These are phyloP conservation scores for Torymus aiolomorphi DNA, from an alignment of 2,888 invertebrate species.

Conservation along the genomic window DNA sequence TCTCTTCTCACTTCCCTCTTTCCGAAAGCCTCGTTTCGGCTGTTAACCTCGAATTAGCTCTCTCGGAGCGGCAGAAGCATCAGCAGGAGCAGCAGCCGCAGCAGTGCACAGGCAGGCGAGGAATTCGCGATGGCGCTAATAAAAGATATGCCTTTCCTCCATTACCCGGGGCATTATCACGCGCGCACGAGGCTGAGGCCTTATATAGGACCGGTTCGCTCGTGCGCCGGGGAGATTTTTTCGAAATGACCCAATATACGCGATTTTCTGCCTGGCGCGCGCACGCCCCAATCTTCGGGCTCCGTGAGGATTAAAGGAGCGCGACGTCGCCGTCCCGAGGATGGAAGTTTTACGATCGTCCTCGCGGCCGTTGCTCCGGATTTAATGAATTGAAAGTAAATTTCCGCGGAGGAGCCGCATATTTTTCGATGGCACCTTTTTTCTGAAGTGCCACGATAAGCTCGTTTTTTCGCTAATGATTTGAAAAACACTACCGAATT, in stretches of 20 bases:
- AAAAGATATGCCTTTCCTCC: slow-evolving; percentile 55
- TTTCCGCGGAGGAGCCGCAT: not conserved
- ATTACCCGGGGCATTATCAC: slow-evolving; percentile 48
- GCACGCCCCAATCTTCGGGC: slow-evolving; percentile 28
- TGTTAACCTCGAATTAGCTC: slow-evolving; percentile 65
- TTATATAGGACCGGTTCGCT: slow-evolving; percentile 46
- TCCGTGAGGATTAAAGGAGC: slow-evolving; percentile 34
- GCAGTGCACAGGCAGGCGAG: slow-evolving; percentile 48
- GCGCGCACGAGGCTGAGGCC: not conserved
- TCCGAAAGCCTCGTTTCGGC: slow-evolving; percentile 37
- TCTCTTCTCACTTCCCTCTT: too few species aligned
- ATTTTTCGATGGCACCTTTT: not conserved
- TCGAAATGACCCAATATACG: slow-evolving; percentile 49
- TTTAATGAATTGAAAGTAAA: slow-evolving; percentile 47
- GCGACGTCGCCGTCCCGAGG: not conserved
- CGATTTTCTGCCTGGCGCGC: slow-evolving; percentile 42
- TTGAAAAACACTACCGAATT: slow-evolving; percentile 2
- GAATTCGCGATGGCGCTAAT: slow-evolving; percentile 60
- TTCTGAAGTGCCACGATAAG: slow-evolving; percentile 21
- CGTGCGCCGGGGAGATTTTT: slow-evolving; percentile 29
- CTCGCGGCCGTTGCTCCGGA: slow-evolving; percentile 17
- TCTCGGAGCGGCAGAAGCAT: slow-evolving; percentile 3
- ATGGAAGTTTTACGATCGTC: slow-evolving; percentile 33
- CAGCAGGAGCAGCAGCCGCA: slow-evolving; percentile 24
- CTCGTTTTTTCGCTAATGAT: slow-evolving; percentile 26